phyloP scores from a whole-genome alignment of 2,797 vertebrate genomes.

The Salmo trutta region DNA sequence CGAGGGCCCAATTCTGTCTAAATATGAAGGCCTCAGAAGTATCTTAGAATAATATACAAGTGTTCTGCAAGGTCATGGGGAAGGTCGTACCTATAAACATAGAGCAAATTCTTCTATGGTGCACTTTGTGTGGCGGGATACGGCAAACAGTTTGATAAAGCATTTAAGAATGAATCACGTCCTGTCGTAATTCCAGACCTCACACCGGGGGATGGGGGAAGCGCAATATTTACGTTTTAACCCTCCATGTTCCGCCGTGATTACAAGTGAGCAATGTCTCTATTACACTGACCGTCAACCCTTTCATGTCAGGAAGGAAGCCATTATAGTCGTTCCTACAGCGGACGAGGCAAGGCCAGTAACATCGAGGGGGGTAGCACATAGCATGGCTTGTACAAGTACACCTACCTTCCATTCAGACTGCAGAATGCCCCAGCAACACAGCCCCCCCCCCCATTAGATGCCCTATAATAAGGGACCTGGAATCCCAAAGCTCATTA shows the following conservation, averaged over 20 bases:
- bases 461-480: constrained; percentile 40
- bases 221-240: constrained; percentile 51
- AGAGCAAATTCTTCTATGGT: constrained; percentile 64
- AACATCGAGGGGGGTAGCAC: constrained; percentile 30
- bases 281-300: constrained; percentile 69
- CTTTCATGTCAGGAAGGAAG: constrained; percentile 81
- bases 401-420: constrained; percentile 43
- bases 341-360: constrained; percentile 69
- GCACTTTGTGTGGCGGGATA: constrained; percentile 48
- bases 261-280: constrained; percentile 63
- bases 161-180: constrained; percentile 26
- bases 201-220: constrained; percentile 36
- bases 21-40: constrained; percentile 74
- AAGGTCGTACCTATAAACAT: constrained; percentile 73
- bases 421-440: constrained; percentile 9
- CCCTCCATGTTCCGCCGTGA: constrained; percentile 63
- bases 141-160: constrained; percentile 39
- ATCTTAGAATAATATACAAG: constrained; percentile 81
- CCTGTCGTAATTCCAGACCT: constrained; percentile 57
- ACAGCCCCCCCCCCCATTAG: constrained; percentile 40
- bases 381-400: constrained; percentile 18
- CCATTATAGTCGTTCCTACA: constrained; percentile 75
- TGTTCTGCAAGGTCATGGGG: constrained; percentile 59
- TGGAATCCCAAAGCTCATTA: constrained; percentile 44
- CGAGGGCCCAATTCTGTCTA: constrained; percentile 71